phyloP scores from a whole-genome alignment of 2,113 vertebrate genomes.

The Cygnus atratus region DNA sequence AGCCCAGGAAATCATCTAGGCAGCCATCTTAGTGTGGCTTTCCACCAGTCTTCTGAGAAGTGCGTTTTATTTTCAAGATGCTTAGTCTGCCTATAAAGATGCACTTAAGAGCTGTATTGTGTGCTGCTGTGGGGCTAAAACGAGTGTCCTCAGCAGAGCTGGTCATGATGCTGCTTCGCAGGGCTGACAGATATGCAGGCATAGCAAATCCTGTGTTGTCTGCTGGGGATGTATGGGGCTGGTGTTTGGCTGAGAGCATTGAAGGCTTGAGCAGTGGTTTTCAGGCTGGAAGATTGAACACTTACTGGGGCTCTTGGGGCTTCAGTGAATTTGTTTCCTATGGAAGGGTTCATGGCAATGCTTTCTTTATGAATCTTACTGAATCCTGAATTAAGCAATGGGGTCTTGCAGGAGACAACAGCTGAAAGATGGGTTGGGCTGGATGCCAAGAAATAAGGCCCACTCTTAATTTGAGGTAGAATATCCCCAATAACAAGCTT shows the following conservation, averaged over 20 bases:
- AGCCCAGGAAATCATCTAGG: neutral
- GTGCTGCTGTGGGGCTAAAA: neutral
- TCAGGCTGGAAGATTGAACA: neutral
- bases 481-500: neutral
- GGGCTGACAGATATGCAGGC: neutral
- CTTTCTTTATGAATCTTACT: neutral
- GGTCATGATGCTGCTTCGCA: neutral
- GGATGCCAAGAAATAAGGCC: neutral
- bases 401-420: neutral
- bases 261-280: rapidly evolving
- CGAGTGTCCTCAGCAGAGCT: neutral
- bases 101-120: neutral
- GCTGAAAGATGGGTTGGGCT: neutral
- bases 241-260: neutral
- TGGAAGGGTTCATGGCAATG: neutral
- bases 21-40: rapidly evolving
- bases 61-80: rapidly evolving
- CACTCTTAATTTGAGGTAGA: neutral
- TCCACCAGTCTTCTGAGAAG: neutral
- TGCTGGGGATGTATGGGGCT: neutral
- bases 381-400: neutral
- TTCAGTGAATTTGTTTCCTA: neutral
- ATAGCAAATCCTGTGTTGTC: neutral
- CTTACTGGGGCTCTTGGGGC: neutral
- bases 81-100: rapidly evolving